Evolutionary conservation across 1,140 invertebrate genomes (phyloP), one percentile per base, ranked within the genome.

Genomic region (Gonatopus flavifemur): DNA sequence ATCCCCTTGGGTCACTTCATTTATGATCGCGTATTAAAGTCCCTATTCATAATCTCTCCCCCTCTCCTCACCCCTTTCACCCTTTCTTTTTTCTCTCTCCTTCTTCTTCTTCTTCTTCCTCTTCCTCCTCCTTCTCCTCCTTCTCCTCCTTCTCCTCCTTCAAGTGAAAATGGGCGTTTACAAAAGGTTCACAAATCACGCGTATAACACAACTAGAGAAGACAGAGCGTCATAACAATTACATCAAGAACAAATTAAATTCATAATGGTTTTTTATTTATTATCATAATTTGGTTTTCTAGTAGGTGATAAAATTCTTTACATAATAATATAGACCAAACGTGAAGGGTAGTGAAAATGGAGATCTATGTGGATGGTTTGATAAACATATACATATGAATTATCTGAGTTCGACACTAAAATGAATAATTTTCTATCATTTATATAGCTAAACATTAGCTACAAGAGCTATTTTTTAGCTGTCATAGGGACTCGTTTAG

Each of bases 111-210:
- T 21, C 13, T 36, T 20, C 37, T 19, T 9, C 10, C 32, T 4
- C 19, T n/a, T n/a, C n/a, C 18, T 31, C 22, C 30, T 12, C 16
- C 43, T 24, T 43, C 8, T 30, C 19, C 13, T n/a, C 7, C 25
- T 30, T 28, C 10, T 7, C 25, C 9, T 22, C 3, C 41, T 28
- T 21, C 13, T 36, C 18, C 37, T 19, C 7, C 10, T 41, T 4
- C 19, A 22, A 22, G 44, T 15, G 31, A 6, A 21, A 24, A 12
- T 33, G 20, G 10, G 32, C 13, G 30, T 38, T 41, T 41, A 44
- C 20, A 16, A 41, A 30, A 32, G 38, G 15, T 7, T 8, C 37
- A 50, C 49, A 50, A 50, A 50, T 50, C 49, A 50, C 49, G 22
- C 16, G 28, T 18, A 22, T 31, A 33, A 45, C 31, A 50, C 22